phyloP scores from a whole-genome alignment of 1,140 invertebrate genomes.

The Tetramorium parvispinum region DNA sequence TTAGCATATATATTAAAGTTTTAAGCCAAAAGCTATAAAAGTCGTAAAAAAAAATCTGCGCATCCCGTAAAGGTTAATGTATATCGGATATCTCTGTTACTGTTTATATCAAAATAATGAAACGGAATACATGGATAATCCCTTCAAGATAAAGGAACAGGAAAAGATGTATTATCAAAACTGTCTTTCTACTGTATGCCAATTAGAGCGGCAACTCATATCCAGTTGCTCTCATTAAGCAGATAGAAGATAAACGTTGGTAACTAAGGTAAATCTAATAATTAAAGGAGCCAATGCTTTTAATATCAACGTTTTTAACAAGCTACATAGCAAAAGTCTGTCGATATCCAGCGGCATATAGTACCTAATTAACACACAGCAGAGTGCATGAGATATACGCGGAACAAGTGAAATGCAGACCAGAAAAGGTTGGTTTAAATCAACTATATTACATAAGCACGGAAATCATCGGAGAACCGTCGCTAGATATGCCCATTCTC shows the following conservation, averaged over 20 bases:
- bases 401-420: not conserved
- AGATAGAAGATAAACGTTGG: not conserved
- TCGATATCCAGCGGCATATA: not conserved
- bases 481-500: slow-evolving; percentile 2
- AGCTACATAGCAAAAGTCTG: not conserved
- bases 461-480: not conserved
- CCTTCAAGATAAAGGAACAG: not conserved
- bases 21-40: too few relatives aligned
- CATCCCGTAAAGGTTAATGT: too few relatives aligned
- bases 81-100: not conserved
- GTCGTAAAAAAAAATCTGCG: too few relatives aligned
- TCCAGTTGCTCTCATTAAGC: not conserved
- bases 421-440: not conserved
- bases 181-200: not conserved
- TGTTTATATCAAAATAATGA: not conserved
- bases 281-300: not conserved
- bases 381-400: too few relatives aligned
- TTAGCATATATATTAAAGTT: too few relatives aligned
- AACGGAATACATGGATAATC: not conserved
- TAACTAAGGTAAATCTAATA: not conserved
- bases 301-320: slow-evolving; percentile 6
- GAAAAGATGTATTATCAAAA: not conserved
- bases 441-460: not conserved
- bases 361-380: not conserved
- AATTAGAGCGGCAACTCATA: slow-evolving; percentile 6